These are phyloP conservation scores for Bugulina stolonifera DNA, from an alignment of 2,888 invertebrate genomes.

Conservation along the genomic window DNA sequence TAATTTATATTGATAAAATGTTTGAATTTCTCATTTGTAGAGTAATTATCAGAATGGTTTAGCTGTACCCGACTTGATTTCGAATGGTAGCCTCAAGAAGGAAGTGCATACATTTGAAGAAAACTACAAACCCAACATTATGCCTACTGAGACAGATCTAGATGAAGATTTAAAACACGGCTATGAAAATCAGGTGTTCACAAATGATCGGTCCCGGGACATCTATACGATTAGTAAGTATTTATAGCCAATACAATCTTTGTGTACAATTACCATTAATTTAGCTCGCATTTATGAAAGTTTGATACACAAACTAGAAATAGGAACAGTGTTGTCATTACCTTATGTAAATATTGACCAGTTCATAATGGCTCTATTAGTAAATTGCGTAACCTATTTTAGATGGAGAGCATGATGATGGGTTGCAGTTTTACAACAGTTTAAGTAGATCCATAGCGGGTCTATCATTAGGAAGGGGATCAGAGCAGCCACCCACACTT, in stretches of 20 bases:
- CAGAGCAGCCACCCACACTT: background rate
- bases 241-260: too few species aligned
- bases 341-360: too few species aligned
- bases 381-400: background rate
- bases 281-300: too few species aligned
- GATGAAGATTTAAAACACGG: conserved; percentile 6
- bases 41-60: too few species aligned
- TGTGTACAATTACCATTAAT: too few species aligned
- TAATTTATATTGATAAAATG: too few species aligned
- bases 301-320: too few species aligned
- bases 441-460: conserved; percentile 21
- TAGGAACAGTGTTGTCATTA: too few species aligned
- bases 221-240: background rate
- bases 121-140: conserved; percentile 6
- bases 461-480: background rate
- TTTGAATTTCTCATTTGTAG: too few species aligned
- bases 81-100: too few species aligned
- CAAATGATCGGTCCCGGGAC: background rate
- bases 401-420: background rate
- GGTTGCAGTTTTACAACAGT: conserved; percentile 22
- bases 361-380: too few species aligned
- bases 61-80: too few species aligned
- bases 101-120: background rate
- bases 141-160: conserved; percentile 8
- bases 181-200: background rate